Conservation (phyloP, 2,888 invertebrate species). For the Kryphioiulus occultus region DNA sequence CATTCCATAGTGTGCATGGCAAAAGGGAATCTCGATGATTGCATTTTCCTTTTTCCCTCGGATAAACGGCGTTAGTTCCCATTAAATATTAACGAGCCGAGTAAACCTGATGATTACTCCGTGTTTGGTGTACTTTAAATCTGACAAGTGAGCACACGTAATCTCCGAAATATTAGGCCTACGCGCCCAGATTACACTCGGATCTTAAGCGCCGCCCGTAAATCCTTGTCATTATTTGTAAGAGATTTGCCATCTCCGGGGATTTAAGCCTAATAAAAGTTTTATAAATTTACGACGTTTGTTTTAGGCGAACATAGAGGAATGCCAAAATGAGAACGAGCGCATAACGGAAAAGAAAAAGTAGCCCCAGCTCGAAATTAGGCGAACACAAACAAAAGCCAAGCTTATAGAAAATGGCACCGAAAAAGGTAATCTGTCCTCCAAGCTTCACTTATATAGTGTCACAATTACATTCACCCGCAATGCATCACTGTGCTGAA, state of each 20-base stretch:
- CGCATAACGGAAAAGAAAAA: background rate
- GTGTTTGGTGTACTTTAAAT: constrained; percentile 31
- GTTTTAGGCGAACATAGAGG: background rate
- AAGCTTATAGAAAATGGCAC: background rate
- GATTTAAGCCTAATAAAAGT: constrained; percentile 30
- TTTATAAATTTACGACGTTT: constrained; percentile 30
- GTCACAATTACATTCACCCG: background rate
- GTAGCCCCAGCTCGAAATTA: background rate
- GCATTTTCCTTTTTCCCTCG: constrained; percentile 31
- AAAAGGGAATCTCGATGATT: constrained; percentile 30
- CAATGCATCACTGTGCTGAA: background rate
- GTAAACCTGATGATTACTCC: constrained; percentile 35
- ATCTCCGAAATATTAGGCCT: constrained; percentile 31
- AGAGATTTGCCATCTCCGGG: constrained; percentile 28
- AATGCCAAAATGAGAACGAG: background rate
- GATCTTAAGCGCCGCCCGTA: constrained; percentile 35
- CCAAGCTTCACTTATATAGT: background rate
- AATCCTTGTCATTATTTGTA: constrained; percentile 35
- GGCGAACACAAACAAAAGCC: background rate
- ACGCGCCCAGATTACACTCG: constrained; percentile 17
- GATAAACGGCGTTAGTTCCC: constrained; percentile 35
- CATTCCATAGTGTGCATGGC: background rate
- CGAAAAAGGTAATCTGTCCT: background rate
- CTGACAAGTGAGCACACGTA: constrained; percentile 31
- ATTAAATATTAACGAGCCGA: constrained; percentile 25